Conservation (phyloP, 1,140 invertebrate genomes). For the Drosophila pseudoananassae region DNA sequence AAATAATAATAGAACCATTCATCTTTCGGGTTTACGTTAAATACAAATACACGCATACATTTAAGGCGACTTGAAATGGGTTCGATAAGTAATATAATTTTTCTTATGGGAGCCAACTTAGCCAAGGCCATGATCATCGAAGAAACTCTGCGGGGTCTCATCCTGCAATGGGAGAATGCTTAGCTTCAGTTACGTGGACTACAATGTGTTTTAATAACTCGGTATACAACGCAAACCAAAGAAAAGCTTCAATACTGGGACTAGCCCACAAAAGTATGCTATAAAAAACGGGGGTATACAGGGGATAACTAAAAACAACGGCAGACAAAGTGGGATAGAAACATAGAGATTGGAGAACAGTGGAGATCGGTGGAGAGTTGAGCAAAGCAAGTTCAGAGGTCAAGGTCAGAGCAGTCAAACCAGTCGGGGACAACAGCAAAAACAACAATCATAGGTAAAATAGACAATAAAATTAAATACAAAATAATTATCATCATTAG, state of each 20-base stretch:
- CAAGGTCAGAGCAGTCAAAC: slow-evolving; percentile 61
- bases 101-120: slow-evolving; percentile 85
- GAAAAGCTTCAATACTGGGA: slow-evolving; percentile 20
- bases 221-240: slow-evolving; percentile 31
- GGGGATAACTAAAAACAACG: slow-evolving; percentile 23
- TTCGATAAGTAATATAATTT: slow-evolving; percentile 27
- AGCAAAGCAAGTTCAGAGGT: slow-evolving; percentile 42
- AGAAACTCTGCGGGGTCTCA: slow-evolving; percentile 99
- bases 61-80: slow-evolving; percentile 73
- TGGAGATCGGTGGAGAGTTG: slow-evolving; percentile 29
- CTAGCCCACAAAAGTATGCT: slow-evolving; percentile 39
- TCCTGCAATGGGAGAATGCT: slow-evolving; percentile 91
- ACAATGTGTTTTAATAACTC: slow-evolving; percentile 34
- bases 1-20: slow-evolving; percentile 46
- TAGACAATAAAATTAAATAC: slow-evolving; percentile 31
- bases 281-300: slow-evolving; percentile 11
- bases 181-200: slow-evolving; percentile 59
- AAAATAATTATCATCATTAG: slow-evolving; percentile 47
- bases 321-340: slow-evolving; percentile 28
- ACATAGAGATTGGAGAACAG: slow-evolving; percentile 16
- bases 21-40: slow-evolving; percentile 62
- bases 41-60: slow-evolving; percentile 64
- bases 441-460: slow-evolving; percentile 40
- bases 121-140: slow-evolving; percentile 98
- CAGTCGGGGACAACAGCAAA: slow-evolving; percentile 42